These are phyloP conservation scores for Sycophila texana DNA, from an alignment of 2,888 invertebrate species.

Conservation along the genomic window DNA sequence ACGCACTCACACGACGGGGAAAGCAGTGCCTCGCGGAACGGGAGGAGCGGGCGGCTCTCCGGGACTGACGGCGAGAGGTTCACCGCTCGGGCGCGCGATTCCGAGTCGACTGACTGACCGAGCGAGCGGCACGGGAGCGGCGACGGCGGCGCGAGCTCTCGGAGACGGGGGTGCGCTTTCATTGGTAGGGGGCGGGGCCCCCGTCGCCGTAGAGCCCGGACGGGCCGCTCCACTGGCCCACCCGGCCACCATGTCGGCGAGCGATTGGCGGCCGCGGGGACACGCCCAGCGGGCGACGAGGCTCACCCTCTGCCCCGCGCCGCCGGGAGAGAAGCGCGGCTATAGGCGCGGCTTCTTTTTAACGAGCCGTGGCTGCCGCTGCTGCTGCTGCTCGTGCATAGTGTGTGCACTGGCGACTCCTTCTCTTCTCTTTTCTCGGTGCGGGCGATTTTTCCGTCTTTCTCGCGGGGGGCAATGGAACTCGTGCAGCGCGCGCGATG, in stretches of 20 bases:
- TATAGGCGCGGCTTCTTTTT: conserved; percentile 13
- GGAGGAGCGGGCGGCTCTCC: too few relatives aligned
- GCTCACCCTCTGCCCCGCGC: not conserved
- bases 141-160: not conserved
- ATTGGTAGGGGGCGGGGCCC: conserved; percentile 25
- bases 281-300: not conserved
- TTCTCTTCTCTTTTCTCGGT: not conserved
- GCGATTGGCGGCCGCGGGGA: not conserved
- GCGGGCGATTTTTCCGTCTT: not conserved
- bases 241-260: conserved; percentile 22
- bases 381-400: too few relatives aligned
- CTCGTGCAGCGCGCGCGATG: too few relatives aligned
- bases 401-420: not conserved
- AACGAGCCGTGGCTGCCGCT: not conserved
- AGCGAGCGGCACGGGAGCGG: not conserved
- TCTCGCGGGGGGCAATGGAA: too few relatives aligned
- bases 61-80: too few relatives aligned
- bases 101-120: conserved; percentile 52
- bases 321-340: not conserved
- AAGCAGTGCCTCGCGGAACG: too few relatives aligned
- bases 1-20: too few relatives aligned
- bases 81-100: conserved; percentile 49
- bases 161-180: not conserved
- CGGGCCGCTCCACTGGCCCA: not conserved
- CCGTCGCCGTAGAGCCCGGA: not conserved